A percentile compares a stretch with the other conserved stretches of the same genome.
phyloP scores from a whole-genome alignment of 2,888 invertebrate genomes.

The Diaphora mendica region DNA sequence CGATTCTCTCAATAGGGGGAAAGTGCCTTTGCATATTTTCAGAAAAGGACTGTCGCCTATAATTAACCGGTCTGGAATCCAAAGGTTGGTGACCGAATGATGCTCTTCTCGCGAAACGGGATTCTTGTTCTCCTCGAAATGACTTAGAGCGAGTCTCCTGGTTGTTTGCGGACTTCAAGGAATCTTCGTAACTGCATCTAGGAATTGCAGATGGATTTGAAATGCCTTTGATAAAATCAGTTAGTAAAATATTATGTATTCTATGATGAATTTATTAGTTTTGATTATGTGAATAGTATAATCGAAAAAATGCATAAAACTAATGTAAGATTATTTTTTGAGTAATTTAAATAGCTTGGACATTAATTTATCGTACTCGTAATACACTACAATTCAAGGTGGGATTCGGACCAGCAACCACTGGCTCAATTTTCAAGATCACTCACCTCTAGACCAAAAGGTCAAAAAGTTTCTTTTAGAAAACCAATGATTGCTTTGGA shows the following conservation, averaged over 20 bases:
- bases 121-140: conserved; percentile 62
- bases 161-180: conserved; percentile 89
- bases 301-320: not conserved
- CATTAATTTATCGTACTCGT: no score
- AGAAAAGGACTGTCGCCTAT: conserved; percentile 78
- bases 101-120: conserved; percentile 72
- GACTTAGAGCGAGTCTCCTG: conserved; percentile 64
- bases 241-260: conserved; percentile 26
- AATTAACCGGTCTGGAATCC: conserved; percentile 67
- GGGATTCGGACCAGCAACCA: no score
- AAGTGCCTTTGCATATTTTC: conserved; percentile 79
- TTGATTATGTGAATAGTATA: not conserved
- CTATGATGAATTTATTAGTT: not conserved
- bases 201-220: conserved; percentile 43
- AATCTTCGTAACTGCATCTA: conserved; percentile 93
- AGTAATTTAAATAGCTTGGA: no score
- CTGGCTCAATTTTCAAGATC: no score
- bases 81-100: conserved; percentile 77
- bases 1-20: conserved; percentile 71
- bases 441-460: no score
- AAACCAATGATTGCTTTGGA: not conserved
- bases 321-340: no score
- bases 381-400: no score
- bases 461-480: not conserved
- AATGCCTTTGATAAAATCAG: conserved; percentile 25